These are phyloP conservation scores for Laothoe populi DNA, from an alignment of 2,888 invertebrate genomes.

Conservation along the genomic window DNA sequence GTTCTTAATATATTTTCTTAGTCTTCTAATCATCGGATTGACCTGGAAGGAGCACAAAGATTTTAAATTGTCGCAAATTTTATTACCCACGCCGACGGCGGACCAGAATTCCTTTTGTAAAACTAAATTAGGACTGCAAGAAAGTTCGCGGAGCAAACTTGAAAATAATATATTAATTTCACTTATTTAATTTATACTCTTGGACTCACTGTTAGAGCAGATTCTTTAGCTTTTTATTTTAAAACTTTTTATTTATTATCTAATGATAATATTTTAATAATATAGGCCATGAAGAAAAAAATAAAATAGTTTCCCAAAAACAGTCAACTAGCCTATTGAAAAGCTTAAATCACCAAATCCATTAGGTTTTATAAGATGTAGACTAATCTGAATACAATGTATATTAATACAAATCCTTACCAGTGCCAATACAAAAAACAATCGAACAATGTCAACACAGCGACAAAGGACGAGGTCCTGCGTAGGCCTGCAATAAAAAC, in stretches of 20 bases:
- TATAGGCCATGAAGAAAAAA: no score
- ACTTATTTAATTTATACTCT: slow-evolving; percentile 24
- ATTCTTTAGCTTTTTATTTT: background rate
- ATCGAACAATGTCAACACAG: slow-evolving; percentile 57
- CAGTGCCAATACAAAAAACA: slow-evolving; percentile 65
- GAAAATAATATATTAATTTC: slow-evolving; percentile 25
- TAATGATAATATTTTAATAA: background rate
- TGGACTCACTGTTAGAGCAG: background rate
- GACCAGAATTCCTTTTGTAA: slow-evolving; percentile 22
- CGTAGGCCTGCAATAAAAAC: slow-evolving; percentile 56
- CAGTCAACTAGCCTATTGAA: no score
- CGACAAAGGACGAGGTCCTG: slow-evolving; percentile 55
- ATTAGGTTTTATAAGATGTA: no score
- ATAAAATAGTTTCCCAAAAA: no score
- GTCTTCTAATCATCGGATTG: slow-evolving; percentile 69
- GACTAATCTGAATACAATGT: no score
- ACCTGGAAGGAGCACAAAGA: slow-evolving; percentile 55
- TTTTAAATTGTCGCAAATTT: slow-evolving; percentile 19
- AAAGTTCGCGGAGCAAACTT: slow-evolving; percentile 18
- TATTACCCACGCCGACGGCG: slow-evolving; percentile 22
- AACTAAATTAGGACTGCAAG: slow-evolving; percentile 24
- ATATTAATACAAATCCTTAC: slow-evolving; percentile 40
- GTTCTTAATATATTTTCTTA: slow-evolving; percentile 46
- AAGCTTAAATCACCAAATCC: background rate
- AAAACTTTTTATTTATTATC: background rate